Evolutionary conservation across 2,888 invertebrate genomes (phyloP), one percentile per base, ranked within the genome.

Genomic region (Cabera pusaria): DNA sequence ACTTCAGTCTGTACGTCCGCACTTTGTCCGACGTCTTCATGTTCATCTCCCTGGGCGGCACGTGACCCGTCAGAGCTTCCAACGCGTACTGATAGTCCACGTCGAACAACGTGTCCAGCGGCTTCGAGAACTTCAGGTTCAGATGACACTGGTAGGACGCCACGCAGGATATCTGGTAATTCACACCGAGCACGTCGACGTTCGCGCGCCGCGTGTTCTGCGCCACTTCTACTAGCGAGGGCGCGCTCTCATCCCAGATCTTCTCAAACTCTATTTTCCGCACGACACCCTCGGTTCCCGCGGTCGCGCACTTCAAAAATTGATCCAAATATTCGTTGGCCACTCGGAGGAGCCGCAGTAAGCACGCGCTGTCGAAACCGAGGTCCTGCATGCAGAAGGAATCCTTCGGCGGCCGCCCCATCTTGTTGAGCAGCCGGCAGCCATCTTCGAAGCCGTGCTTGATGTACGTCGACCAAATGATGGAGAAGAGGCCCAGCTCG

Each of bases 401-500:
- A 59, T 97, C 97, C 74, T 96, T 96, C 0, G 97, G 97, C 29
- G 96, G 78, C 72, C 95, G 95, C 0, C 97, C 95, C 2, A 93
- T 92, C 83, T 94, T 97, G 62, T 95, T 95, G 49, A 93, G 92
- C 8, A 97, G 85, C 55, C 94, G 93, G 44, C 94, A 93, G 9
- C 93, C 90, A 1, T 93, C 90, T 81, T 96, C 95, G 61, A 97
- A 92, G 7, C 93, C 90, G 59, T 95, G 94, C 64, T 93, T 94
- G n/a, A 98, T 83, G 63, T 97, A 96, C 32, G 96, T 94, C 31
- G 94, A 94, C 98, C 98, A 98, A 53, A 97, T 90, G 67, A 98
- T 92, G 47, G 93, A 93, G 62, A 94, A 95, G 31, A 97, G 88
- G 4, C 98, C 97, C 83, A 94, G 93, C 49, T 91, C 89, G 56